Evolutionary conservation across 1,140 invertebrate genomes (phyloP), one percentile per base, ranked within the genome.

Genomic region (Drosophila bocki): DNA sequence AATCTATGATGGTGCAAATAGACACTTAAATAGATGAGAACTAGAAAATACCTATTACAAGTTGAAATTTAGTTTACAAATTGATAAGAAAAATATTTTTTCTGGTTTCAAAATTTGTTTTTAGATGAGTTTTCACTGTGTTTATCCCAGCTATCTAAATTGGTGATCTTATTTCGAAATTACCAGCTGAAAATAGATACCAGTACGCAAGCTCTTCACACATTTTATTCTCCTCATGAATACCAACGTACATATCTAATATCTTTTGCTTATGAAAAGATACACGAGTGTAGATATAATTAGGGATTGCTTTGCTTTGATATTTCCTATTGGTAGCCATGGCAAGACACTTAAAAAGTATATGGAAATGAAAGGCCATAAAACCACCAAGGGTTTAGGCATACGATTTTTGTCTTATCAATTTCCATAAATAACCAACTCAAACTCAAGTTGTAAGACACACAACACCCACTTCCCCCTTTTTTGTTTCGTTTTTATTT

Each of bases 381-480:
- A 87, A 86, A 72, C 35, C 68, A 29, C 35, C 68, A 29, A 41
- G 50, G 35, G 65, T 33, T 47, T 69, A 57, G 61, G 19, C 54
- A 19, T 68, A 71, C 59, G 42, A 65, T 68, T 85, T 68, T 69
- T 53, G 12, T 56, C 82, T 86, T 85, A 85, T 85, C 82, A 86
- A 82, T 82, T 78, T 87, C 64, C 80, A 87, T 88, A 83, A 87
- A 87, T 80, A 86, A 71, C 60, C 76, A 45, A 71, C 65, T 59
- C 17, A 50, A 71, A 70, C 64, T 70, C 48, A 72, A 85, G 48
- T 67, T 47, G 42, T 70, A 35, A 53, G 62, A 41, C 39, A 56
- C 48, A 35, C 39, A n/a, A n/a, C 26, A 50, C 48, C 15, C 48
- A 8, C 47, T 29, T n/a, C 11, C 53, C 17, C 59, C 19, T 12